phyloP scores from a whole-genome alignment of 2,888 invertebrate genomes.

The Ditula angustiorana region DNA sequence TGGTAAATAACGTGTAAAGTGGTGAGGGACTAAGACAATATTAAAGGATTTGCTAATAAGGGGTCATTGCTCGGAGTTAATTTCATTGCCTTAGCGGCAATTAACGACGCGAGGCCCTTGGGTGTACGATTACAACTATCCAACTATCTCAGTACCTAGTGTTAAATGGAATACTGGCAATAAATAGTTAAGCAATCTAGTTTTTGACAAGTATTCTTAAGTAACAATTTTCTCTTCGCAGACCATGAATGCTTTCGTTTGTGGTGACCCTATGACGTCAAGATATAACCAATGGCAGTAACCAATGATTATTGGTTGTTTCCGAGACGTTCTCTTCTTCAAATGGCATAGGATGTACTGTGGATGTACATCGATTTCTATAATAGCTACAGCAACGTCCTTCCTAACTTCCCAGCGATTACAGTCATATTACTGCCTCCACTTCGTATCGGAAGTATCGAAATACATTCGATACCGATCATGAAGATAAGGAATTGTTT shows the following conservation, averaged over 20 bases:
- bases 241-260: no score
- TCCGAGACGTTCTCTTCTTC: slow-evolving; percentile 19
- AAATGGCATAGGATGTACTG: slow-evolving; percentile 4
- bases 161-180: not conserved
- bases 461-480: slow-evolving; percentile 46
- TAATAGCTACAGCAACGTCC: slow-evolving; percentile 34
- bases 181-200: not conserved
- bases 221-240: no score
- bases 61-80: slow-evolving; percentile 28
- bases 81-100: slow-evolving; percentile 31
- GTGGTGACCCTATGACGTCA: not conserved
- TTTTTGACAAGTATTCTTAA: not conserved
- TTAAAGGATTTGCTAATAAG: slow-evolving; percentile 21
- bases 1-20: not conserved
- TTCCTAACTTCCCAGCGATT: slow-evolving; percentile 34
- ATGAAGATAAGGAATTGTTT: slow-evolving; percentile 42
- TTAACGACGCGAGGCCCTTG: slow-evolving; percentile 37
- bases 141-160: not conserved
- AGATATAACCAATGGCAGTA: slow-evolving; percentile 10
- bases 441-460: slow-evolving; percentile 47
- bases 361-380: slow-evolving; percentile 32
- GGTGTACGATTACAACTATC: slow-evolving; percentile 23
- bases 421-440: slow-evolving; percentile 27
- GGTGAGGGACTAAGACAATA: not conserved
- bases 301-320: slow-evolving; percentile 18